phyloP scores from a whole-genome alignment of 2,888 invertebrate species.

The Melipona beecheii region DNA sequence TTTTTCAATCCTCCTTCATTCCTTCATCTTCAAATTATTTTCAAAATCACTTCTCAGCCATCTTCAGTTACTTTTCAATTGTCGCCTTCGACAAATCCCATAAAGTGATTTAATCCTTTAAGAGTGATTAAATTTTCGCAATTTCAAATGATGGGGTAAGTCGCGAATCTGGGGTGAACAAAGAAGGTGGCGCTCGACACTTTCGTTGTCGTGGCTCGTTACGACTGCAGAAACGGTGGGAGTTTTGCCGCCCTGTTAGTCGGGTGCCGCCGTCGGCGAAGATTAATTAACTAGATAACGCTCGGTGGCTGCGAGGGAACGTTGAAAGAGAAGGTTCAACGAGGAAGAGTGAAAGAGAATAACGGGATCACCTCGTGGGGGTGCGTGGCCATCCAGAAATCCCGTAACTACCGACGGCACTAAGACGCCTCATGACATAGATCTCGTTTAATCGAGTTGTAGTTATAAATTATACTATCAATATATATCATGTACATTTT shows the following conservation, averaged over 20 bases:
- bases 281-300: slow-evolving; percentile 83
- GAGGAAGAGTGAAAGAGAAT: slow-evolving; percentile 15
- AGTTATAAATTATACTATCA: no score
- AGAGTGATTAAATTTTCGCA: slow-evolving; percentile 61
- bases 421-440: not conserved
- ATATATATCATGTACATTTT: not conserved
- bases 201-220: slow-evolving; percentile 75
- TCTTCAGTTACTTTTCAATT: not conserved
- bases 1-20: not conserved
- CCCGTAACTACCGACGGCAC: slow-evolving; percentile 32
- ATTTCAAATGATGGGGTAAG: slow-evolving; percentile 3
- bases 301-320: slow-evolving; percentile 63
- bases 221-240: slow-evolving; percentile 70
- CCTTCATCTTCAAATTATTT: not conserved
- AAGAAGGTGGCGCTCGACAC: slow-evolving; percentile 63
- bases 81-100: slow-evolving; percentile 10
- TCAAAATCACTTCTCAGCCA: not conserved
- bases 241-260: slow-evolving; percentile 73
- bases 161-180: slow-evolving; percentile 25
- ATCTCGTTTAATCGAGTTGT: no score
- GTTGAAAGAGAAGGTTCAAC: slow-evolving; percentile 39
- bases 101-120: slow-evolving; percentile 11
- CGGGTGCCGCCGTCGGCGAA: slow-evolving; percentile 75
- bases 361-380: slow-evolving; percentile 15
- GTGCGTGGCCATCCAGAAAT: slow-evolving; percentile 33